phyloP scores from a whole-genome alignment of 2,888 invertebrate species.

The Ischnura elegans region DNA sequence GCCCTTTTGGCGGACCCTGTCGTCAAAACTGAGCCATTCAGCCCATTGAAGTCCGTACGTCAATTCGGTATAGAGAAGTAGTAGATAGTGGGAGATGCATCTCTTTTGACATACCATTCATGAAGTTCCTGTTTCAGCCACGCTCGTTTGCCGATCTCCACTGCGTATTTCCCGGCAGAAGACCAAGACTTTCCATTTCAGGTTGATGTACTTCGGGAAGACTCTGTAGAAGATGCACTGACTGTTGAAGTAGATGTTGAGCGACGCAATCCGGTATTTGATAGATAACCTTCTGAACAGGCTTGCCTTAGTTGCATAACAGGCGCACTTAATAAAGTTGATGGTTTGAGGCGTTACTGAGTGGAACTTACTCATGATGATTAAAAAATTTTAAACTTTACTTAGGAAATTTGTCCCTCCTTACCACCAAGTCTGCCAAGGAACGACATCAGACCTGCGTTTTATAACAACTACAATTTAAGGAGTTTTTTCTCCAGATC shows the following conservation, averaged over 20 bases:
- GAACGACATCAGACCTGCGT: too few species aligned
- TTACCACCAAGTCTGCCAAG: too few species aligned
- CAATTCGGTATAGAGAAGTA: constrained; percentile 1
- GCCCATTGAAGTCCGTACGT: background rate
- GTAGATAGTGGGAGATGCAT: background rate
- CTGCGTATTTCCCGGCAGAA: constrained; percentile 9
- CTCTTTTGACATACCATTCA: constrained; percentile 41
- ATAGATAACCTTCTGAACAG: background rate
- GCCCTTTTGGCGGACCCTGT: background rate
- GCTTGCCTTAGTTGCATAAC: background rate
- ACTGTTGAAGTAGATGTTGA: constrained; percentile 23
- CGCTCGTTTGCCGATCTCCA: background rate
- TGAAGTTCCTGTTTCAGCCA: background rate
- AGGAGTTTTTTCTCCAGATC: too few species aligned
- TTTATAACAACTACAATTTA: too few species aligned
- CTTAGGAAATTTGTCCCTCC: too few species aligned
- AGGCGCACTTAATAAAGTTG: background rate
- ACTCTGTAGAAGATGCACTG: background rate
- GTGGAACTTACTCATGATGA: too few species aligned
- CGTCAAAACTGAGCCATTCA: background rate
- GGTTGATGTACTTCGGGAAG: constrained; percentile 20
- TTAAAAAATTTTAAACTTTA: too few species aligned
- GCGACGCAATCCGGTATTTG: constrained; percentile 7
- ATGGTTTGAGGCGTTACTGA: background rate
- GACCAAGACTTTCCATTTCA: constrained; percentile 1